Conservation (phyloP, 2,797 vertebrate genomes). For the Sebastes wilsoni region DNA sequence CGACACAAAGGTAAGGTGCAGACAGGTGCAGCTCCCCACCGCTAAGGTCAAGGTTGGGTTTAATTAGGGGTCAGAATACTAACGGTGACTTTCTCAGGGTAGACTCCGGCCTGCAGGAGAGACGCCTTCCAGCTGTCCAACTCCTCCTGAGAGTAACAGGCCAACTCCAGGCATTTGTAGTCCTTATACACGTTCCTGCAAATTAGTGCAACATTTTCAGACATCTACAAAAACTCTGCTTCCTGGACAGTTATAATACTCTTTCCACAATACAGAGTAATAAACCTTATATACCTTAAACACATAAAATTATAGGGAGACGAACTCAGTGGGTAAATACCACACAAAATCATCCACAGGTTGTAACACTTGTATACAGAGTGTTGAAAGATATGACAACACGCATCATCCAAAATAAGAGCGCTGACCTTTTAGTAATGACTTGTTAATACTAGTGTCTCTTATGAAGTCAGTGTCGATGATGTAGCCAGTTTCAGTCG, state of each 20-base stretch:
- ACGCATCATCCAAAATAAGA: neutral
- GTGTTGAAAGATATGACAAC: neutral
- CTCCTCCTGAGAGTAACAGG: slow-evolving; percentile 91
- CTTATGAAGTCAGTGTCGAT: neutral
- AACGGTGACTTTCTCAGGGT: slow-evolving; percentile 89
- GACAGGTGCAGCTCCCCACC: slow-evolving; percentile 54
- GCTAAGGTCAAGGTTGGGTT: slow-evolving; percentile 72
- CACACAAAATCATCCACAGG: neutral
- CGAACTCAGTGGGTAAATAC: neutral
- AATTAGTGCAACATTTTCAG: slow-evolving; percentile 40
- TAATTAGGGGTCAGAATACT: slow-evolving; percentile 82
- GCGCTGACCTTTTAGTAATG: neutral
- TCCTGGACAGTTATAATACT: neutral
- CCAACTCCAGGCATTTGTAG: slow-evolving; percentile 92
- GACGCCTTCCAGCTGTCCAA: slow-evolving; percentile 96
- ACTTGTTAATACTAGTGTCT: neutral
- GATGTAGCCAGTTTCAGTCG: slow-evolving; percentile 4
- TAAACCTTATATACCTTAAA: neutral
- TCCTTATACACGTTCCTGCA: slow-evolving; percentile 96
- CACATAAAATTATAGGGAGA: neutral
- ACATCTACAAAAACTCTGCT: neutral
- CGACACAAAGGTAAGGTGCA: slow-evolving; percentile 24
- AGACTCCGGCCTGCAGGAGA: slow-evolving; percentile 91
- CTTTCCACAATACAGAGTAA: neutral
- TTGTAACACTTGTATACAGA: neutral